Conservation (phyloP, 2,888 invertebrate genomes). For the Meteorus colon region DNA sequence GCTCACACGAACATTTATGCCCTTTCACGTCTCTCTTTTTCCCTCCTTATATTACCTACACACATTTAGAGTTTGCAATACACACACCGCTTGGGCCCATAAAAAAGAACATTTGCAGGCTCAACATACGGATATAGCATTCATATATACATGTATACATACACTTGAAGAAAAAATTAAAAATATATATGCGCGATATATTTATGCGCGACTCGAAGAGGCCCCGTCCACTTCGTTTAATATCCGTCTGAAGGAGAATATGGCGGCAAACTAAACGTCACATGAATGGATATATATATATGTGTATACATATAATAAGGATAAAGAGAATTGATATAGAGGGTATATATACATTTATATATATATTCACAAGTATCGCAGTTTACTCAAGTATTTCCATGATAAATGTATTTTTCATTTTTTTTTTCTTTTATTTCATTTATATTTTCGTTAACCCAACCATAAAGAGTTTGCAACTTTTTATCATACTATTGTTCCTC, state of each 20-base stretch:
- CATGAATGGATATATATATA: constrained; percentile 13
- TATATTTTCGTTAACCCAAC: background rate
- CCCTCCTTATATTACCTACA: background rate
- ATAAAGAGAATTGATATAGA: constrained; percentile 5
- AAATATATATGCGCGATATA: constrained; percentile 24
- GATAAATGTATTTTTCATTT: background rate
- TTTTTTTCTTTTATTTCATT: background rate
- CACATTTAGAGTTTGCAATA: background rate
- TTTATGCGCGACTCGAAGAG: constrained; percentile 22
- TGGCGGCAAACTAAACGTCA: constrained; percentile 31
- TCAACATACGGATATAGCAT: background rate
- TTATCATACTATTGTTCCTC: too few species aligned
- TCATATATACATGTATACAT: background rate
- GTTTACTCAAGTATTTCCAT: background rate
- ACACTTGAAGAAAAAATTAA: background rate
- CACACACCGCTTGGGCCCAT: background rate
- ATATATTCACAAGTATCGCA: too few species aligned
- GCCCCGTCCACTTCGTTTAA: constrained; percentile 26
- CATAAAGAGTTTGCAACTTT: too few species aligned
- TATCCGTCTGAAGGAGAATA: constrained; percentile 27
- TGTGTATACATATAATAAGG: constrained; percentile 1
- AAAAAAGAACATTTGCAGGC: background rate
- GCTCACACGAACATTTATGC: background rate
- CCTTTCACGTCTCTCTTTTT: background rate
- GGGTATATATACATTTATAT: background rate